Base-by-base conservation (phyloP, 2,888 invertebrate genomes). In the Empis stercorea region DNA sequence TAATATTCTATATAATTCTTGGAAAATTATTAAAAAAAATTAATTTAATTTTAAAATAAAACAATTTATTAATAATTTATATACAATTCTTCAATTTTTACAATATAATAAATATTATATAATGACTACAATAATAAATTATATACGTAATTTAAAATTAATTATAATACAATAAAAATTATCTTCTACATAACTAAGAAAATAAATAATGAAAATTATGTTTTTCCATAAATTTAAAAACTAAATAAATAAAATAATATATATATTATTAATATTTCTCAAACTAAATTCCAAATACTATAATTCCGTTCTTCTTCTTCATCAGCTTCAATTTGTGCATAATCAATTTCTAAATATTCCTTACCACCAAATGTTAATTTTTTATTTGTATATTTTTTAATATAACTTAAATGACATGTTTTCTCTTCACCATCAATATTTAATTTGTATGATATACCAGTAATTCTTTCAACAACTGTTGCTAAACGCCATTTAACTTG, bases 201-300 rank as follows among this genome's bases (percentile, higher is more conserved):
- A 20, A 20, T 6, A 7, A 27, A 27, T 7, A 27, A 4, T 27
- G 9, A 7, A 7, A 27, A 27, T 27, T 27, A 7, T 27, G 2
- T 27, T 27, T 27, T 27, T 9, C 23, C 9, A 27, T 7, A 6
- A 27, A 9, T 27, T 27, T 6, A 9, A 9, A 7, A 27, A 27
- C 23, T 27, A 27, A 23, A 23, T 23, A 37, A 37, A 37, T 37
- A n/a, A 37, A 14, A 10, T 16, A 15, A 37, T n/a, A 34, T 34
- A 34, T 13, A 34, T n/a, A 13, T 34, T 4, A 20, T 20, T 20
- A 20, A 20, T n/a, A n/a, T 20, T 20, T 34, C 4, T 34, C 54
- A 60, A 50, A 63, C 65, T 59, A 64, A 60, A 55, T 66, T 66
- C 67, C 67, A 68, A 59, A 68, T 68, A 56, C 65, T 67, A 48